phyloP scores from a whole-genome alignment of 2,888 invertebrate genomes.

The Trilocha varians region DNA sequence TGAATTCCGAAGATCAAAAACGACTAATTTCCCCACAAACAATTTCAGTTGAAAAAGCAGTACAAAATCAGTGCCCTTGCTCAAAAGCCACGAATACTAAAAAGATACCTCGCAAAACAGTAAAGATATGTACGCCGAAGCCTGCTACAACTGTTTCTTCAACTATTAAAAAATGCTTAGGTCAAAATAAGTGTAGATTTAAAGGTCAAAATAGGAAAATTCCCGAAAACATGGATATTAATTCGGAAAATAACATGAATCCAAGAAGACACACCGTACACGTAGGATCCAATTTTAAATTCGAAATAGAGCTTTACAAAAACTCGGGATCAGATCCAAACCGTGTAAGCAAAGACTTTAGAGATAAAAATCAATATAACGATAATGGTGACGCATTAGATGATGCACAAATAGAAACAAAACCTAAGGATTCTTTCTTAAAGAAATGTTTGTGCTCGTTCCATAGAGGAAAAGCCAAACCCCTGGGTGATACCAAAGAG shows the following conservation, averaged over 20 bases:
- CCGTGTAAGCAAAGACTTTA: neutral
- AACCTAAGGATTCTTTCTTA: neutral
- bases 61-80: neutral
- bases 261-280: slow-evolving; percentile 11
- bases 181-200: neutral
- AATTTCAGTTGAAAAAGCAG: neutral
- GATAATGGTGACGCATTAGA: neutral
- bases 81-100: neutral
- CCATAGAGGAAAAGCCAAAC: neutral
- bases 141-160: neutral
- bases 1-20: neutral
- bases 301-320: slow-evolving; percentile 22
- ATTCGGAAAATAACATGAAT: slow-evolving; percentile 3
- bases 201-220: neutral
- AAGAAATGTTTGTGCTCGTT: neutral
- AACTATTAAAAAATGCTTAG: neutral
- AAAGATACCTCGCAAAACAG: neutral
- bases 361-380: neutral
- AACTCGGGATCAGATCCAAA: slow-evolving; percentile 1
- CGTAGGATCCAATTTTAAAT: slow-evolving; percentile 19
- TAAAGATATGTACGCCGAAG: neutral
- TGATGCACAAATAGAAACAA: neutral
- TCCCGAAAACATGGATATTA: neutral
- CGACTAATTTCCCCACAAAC: no score
- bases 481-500: neutral